Percentiles rank a stretch among this genome's conserved stretches.
phyloP scores from a whole-genome alignment of 1,140 invertebrate species.

The Rhagoletis pomonella region DNA sequence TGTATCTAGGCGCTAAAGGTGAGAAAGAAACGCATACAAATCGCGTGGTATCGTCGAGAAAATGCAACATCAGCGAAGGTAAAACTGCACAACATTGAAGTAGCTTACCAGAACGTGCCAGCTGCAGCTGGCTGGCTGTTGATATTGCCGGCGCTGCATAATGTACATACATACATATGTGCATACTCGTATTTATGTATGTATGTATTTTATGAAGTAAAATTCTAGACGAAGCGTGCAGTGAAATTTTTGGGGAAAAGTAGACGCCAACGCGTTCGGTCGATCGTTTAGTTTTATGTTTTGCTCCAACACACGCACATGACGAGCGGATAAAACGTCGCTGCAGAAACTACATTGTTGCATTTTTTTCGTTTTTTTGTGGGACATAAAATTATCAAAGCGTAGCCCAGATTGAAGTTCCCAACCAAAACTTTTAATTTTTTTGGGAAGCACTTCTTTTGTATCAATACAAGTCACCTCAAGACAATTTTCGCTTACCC shows the following conservation, averaged over 20 bases:
- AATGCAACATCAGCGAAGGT: neutral
- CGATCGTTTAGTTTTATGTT: neutral
- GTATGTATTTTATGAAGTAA: too few relatives aligned
- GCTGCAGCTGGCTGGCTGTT: neutral
- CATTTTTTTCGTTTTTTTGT: slow-evolving; percentile 2
- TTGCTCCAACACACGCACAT: neutral
- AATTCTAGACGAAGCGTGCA: neutral
- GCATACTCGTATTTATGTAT: too few relatives aligned
- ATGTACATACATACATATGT: too few relatives aligned
- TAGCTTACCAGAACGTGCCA: neutral
- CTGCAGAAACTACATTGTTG: neutral
- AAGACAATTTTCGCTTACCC: too few relatives aligned
- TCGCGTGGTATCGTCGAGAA: neutral
- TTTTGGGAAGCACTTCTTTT: too few relatives aligned
- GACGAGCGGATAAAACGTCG: neutral
- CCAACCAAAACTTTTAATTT: too few relatives aligned
- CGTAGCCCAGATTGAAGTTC: neutral
- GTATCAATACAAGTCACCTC: too few relatives aligned
- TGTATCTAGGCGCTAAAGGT: neutral
- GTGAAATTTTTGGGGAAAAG: slow-evolving; percentile 4
- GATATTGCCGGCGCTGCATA: neutral
- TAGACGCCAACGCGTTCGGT: neutral
- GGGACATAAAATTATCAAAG: neutral
- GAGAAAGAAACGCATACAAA: neutral
- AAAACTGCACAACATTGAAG: neutral